phyloP scores from a whole-genome alignment of 1,140 invertebrate genomes.

The Caenorhabditis inopinata region DNA sequence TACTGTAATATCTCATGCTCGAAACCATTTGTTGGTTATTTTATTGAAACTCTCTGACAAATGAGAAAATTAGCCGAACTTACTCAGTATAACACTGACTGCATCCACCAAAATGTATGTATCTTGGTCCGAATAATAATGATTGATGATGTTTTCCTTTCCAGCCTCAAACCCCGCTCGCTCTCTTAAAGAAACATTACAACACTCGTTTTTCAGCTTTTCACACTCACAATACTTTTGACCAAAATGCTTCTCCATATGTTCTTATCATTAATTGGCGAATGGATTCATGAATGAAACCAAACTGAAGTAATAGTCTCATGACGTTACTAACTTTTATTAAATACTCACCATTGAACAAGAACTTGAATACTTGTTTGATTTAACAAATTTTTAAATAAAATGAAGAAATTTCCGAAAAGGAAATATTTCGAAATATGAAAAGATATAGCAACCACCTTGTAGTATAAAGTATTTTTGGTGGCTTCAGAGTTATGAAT shows the following conservation, averaged over 20 bases:
- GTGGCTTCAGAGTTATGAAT: neutral
- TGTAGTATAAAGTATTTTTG: neutral
- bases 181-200: conserved; percentile 10
- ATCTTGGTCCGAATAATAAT: conserved; percentile 58
- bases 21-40: no score
- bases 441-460: neutral
- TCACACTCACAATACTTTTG: conserved; percentile 50
- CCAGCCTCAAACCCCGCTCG: conserved; percentile 57
- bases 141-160: conserved; percentile 60
- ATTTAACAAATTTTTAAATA: neutral
- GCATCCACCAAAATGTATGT: conserved; percentile 58
- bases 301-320: conserved; percentile 48
- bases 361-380: neutral
- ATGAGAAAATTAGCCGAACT: neutral
- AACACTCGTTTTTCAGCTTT: neutral
- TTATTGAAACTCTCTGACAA: no score
- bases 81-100: conserved; percentile 50
- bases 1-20: no score
- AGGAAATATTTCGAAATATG: neutral
- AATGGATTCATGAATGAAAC: conserved; percentile 53
- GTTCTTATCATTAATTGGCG: conserved; percentile 47
- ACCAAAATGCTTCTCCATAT: conserved; percentile 52
- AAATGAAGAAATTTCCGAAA: neutral
- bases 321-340: no score
- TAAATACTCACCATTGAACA: neutral